Conservation (phyloP, 2,797 vertebrate species). For the Darevskia nairensis region DNA sequence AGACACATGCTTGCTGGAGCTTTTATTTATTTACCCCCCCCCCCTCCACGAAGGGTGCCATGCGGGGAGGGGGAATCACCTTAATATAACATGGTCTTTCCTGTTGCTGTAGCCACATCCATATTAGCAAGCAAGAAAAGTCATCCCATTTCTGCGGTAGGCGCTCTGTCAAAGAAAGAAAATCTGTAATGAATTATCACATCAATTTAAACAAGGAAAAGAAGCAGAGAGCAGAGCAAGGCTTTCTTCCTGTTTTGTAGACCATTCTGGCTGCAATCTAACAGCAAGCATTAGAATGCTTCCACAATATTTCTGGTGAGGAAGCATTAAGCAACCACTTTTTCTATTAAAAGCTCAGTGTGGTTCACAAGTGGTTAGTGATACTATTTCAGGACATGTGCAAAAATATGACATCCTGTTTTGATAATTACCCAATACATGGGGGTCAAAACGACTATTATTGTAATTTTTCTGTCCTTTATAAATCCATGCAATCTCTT, state of each 20-base stretch:
- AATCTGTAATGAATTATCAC: constrained; percentile 86
- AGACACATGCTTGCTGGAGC: constrained; percentile 45
- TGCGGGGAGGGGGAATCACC: constrained; percentile 65
- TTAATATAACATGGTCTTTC: constrained; percentile 70
- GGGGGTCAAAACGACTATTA: constrained; percentile 62
- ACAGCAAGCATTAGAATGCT: constrained; percentile 67
- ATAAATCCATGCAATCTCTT: constrained; percentile 63
- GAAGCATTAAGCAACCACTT: constrained; percentile 73
- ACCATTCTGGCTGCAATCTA: constrained; percentile 76
- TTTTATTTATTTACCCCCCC: constrained; percentile 47
- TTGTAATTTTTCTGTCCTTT: constrained; percentile 65
- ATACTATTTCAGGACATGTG: constrained; percentile 78
- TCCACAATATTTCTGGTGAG: constrained; percentile 80
- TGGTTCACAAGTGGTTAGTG: constrained; percentile 85
- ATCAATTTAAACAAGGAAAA: constrained; percentile 74
- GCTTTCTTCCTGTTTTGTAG: constrained; percentile 81
- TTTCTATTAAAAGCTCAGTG: constrained; percentile 80
- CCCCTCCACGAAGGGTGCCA: constrained; percentile 43
- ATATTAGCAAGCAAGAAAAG: constrained; percentile 91
- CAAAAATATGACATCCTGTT: constrained; percentile 71
- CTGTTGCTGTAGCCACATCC: constrained; percentile 64
- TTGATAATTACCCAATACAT: constrained; percentile 71
- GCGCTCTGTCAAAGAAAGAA: constrained; percentile 85
- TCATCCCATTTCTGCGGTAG: constrained; percentile 90
- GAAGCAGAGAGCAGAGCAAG: constrained; percentile 72